Conservation (phyloP, 2,888 invertebrate genomes). For the Athalia cordata region DNA sequence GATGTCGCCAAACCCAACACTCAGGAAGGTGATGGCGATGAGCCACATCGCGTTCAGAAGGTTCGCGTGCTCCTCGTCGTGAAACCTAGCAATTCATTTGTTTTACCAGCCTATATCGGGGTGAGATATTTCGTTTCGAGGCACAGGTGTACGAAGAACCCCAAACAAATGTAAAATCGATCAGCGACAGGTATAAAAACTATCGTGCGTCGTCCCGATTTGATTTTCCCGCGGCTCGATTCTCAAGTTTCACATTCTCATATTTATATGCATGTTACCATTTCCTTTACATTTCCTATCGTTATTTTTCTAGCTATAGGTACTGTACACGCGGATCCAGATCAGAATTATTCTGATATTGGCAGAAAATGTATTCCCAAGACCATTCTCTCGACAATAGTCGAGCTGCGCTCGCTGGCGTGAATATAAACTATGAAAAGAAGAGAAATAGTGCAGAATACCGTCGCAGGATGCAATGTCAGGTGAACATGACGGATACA, state of each 20-base stretch:
- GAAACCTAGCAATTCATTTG: slow-evolving; percentile 82
- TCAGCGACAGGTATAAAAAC: slow-evolving; percentile 6
- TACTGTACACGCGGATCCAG: not conserved
- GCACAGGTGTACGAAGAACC: slow-evolving; percentile 45
- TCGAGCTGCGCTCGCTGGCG: not conserved
- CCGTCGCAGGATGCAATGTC: slow-evolving; percentile 5
- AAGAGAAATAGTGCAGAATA: not conserved
- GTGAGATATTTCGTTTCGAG: slow-evolving; percentile 29
- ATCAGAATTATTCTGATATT: slow-evolving; percentile 16
- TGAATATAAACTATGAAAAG: slow-evolving; percentile 27
- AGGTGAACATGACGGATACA: slow-evolving; percentile 13
- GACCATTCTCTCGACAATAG: slow-evolving; percentile 10
- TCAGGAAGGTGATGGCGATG: slow-evolving; percentile 99
- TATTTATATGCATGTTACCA: not conserved
- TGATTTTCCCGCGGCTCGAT: not conserved
- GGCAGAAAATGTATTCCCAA: slow-evolving; percentile 1
- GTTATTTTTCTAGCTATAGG: not conserved
- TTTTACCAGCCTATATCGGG: slow-evolving; percentile 37
- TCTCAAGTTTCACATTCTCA: slow-evolving; percentile 22
- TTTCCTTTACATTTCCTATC: too few relatives aligned
- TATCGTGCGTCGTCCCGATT: not conserved
- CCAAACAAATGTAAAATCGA: slow-evolving; percentile 26
- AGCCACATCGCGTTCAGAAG: slow-evolving; percentile 99
- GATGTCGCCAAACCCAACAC: slow-evolving; percentile 99
- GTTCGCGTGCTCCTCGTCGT: slow-evolving; percentile 99